A percentile compares a stretch with the other conserved stretches of the same genome.
These are phyloP conservation scores for Sycophila texana DNA, from an alignment of 2,888 invertebrate genomes.

Conservation along the genomic window DNA sequence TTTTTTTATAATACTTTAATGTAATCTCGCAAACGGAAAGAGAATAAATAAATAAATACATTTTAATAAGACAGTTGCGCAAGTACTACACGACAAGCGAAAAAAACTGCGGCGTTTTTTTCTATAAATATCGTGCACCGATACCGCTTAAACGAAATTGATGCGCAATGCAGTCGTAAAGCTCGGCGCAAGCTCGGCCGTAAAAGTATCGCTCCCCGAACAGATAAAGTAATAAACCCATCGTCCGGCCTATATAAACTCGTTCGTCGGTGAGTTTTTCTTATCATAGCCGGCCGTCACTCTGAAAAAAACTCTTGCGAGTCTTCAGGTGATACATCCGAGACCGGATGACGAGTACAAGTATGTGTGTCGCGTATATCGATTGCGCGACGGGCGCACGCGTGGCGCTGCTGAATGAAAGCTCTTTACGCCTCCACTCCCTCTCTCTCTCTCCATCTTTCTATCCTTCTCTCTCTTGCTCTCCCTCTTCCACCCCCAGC, in stretches of 20 bases:
- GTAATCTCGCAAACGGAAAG: not conserved
- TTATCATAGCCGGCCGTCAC: not conserved
- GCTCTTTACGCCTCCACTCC: constrained; percentile 64
- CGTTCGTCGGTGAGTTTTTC: not conserved
- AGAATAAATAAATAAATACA: too few relatives aligned
- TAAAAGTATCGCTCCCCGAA: too few relatives aligned
- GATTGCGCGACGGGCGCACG: constrained; percentile 64
- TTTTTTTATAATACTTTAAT: not conserved
- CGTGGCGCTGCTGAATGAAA: constrained; percentile 68
- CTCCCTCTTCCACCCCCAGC: not conserved
- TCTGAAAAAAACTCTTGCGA: not conserved
- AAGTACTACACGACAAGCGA: too few relatives aligned
- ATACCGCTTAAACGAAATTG: too few relatives aligned
- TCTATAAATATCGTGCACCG: too few relatives aligned
- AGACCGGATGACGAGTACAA: not conserved
- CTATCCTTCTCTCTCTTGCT: not conserved
- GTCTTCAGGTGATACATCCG: not conserved
- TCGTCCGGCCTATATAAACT: not conserved
- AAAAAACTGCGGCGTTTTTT: too few relatives aligned
- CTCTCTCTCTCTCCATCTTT: constrained; percentile 18
- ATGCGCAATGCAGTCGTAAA: too few relatives aligned
- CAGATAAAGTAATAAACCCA: too few relatives aligned
- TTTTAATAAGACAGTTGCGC: too few relatives aligned
- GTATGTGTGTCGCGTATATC: constrained; percentile 62
- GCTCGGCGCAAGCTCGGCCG: too few relatives aligned